Evolutionary conservation across 1,140 invertebrate species (phyloP).

Genomic region (Sarcophaga peregrina): DNA sequence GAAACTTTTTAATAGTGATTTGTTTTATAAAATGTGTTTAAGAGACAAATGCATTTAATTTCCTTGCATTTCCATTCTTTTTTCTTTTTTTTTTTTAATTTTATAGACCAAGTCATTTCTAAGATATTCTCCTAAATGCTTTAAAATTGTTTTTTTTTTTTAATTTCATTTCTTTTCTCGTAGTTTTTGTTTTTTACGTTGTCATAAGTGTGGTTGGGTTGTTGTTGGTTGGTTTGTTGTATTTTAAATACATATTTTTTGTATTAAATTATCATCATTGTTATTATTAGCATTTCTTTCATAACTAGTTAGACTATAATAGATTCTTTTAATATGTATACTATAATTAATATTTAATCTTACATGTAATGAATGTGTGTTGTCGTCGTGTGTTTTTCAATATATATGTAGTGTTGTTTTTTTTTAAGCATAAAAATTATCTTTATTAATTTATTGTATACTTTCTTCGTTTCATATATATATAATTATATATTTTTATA

Average conservation of each 20-base stretch:
- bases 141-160: neutral
- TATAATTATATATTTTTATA: no score
- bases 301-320: neutral
- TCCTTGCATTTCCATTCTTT: neutral
- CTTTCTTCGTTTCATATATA: no score
- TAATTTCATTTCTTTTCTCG: no score
- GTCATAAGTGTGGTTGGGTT: neutral
- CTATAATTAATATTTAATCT: neutral
- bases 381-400: neutral
- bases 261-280: slow-evolving; percentile 6
- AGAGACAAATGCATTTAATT: neutral
- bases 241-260: slow-evolving; percentile 9
- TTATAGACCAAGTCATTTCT: neutral
- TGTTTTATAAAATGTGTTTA: neutral
- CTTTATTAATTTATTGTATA: neutral
- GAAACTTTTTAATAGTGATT: neutral
- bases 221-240: neutral
- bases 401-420: neutral
- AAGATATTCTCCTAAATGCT: neutral
- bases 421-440: neutral
- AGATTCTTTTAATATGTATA: neutral
- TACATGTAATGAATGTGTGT: neutral
- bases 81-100: no score
- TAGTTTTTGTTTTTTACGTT: neutral
- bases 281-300: neutral